Base-by-base conservation (phyloP, 2,888 invertebrate species). In the Leptarthrus brevirostris region DNA sequence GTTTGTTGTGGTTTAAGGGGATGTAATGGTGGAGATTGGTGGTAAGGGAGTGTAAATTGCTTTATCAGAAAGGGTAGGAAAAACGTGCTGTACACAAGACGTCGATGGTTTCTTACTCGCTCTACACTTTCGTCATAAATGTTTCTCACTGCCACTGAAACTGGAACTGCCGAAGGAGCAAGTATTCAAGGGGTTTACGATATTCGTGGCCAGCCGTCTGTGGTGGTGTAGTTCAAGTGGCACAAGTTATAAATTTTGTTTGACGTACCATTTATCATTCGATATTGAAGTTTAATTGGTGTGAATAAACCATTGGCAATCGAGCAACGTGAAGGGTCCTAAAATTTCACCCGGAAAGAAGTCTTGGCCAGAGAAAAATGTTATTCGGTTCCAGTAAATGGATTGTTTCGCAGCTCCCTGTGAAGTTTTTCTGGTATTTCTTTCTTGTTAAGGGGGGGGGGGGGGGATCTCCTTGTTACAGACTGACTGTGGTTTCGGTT, bases 301-400 rank as follows among this genome's bases (percentile, higher is more conserved):
- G 69, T 69, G 69, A 69, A 69, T 69, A 69, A 69, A 69, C 69
- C 52, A 69, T 69, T 69, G 69, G 30, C 69, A 69, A 69, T 69
- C 69, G 49, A 69, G 16, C 20, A 64, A 22, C 24, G 64, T 24
- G 16, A 8, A 36, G 16, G 12, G 40, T 12, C 6, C 40, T 40
- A 12, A 3, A n/a, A n/a, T n/a, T n/a, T n/a, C n/a, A n/a, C 8
- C 18, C 36, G 58, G 20, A 14, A 12, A 12, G 16, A 1, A 40
- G 40, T n/a, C n/a, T n/a, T n/a, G n/a, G n/a, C 40, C 6, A n/a
- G 30, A 56, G 26, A 58, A 40, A 20, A 58, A 58, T 56, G 58
- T 30, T 36, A 58, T 58, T 58, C 36, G 18, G 36, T 58, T 56
- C 34, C 58, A 58, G 58, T 36, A 58, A 58, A 36, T 58, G 58